Percentiles rank a stretch among this genome's conserved stretches.
phyloP scores from a whole-genome alignment of 2,888 invertebrate species.

The Margaritifera margaritifera region DNA sequence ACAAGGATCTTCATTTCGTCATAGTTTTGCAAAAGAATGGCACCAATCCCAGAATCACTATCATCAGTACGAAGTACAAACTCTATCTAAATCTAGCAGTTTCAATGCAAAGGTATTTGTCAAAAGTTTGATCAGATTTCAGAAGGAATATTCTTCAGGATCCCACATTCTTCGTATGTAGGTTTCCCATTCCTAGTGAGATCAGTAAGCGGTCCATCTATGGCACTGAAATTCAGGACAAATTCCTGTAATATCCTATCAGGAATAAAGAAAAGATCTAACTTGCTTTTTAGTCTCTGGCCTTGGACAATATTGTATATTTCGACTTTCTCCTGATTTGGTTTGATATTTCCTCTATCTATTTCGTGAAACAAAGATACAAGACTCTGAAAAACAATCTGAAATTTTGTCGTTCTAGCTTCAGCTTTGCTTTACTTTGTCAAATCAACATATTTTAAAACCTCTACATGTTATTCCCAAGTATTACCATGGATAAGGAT shows the following conservation, averaged over 20 bases:
- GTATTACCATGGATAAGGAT: too few relatives aligned
- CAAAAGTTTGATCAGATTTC: slow-evolving; percentile 6
- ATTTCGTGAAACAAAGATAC: too few relatives aligned
- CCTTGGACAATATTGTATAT: too few relatives aligned
- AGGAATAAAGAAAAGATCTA: slow-evolving; percentile 14
- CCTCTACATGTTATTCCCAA: too few relatives aligned
- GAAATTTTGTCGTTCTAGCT: too few relatives aligned
- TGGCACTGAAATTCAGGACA: slow-evolving; percentile 23
- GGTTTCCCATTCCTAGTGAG: slow-evolving; percentile 18
- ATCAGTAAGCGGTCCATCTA: slow-evolving; percentile 19
- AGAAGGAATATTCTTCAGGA: slow-evolving; percentile 11
- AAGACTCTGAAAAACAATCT: too few relatives aligned
- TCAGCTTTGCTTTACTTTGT: too few relatives aligned
- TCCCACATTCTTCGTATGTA: slow-evolving; percentile 19
- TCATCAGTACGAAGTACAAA: too few relatives aligned
- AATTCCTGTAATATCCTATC: slow-evolving; percentile 14
- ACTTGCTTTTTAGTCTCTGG: slow-evolving; percentile 9
- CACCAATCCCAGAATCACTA: slow-evolving; percentile 18
- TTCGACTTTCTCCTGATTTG: background rate
- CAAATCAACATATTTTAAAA: too few relatives aligned
- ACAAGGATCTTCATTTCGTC: slow-evolving; percentile 20
- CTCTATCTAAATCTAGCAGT: slow-evolving; percentile 16
- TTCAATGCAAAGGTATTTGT: slow-evolving; percentile 13
- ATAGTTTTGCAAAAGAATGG: slow-evolving; percentile 23
- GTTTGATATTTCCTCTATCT: slow-evolving; percentile 4